A percentile compares a stretch with the other conserved stretches of the same genome.
Conservation (phyloP, 1,140 invertebrate genomes). For the Temnothorax curvispinosus region DNA sequence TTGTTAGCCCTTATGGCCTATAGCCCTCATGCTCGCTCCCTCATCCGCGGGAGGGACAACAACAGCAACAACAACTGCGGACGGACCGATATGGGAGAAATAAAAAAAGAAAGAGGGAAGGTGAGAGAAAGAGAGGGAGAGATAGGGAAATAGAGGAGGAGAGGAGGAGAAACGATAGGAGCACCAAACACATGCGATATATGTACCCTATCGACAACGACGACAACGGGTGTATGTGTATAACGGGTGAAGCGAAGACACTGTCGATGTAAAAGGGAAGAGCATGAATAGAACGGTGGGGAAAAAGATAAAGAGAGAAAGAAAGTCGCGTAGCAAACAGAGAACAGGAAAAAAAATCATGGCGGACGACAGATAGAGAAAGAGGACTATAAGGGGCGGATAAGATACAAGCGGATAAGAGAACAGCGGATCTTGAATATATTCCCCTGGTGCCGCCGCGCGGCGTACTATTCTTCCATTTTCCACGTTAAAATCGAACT, state of each 20-base stretch:
- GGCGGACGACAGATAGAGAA: conserved; percentile 42
- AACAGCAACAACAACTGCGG: conserved; percentile 66
- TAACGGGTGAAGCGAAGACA: conserved; percentile 77
- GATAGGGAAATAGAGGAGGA: background rate
- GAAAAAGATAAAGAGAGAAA: conserved; percentile 7
- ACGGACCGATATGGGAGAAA: conserved; percentile 51
- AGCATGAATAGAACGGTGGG: conserved; percentile 56
- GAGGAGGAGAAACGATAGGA: conserved; percentile 52
- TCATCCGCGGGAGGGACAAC: conserved; percentile 67
- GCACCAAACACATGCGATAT: conserved; percentile 78
- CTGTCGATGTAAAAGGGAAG: conserved; percentile 69
- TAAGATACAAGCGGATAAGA: conserved; percentile 46
- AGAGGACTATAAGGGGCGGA: background rate
- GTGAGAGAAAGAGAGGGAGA: conserved; percentile 10
- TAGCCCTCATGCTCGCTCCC: conserved; percentile 80
- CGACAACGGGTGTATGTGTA: conserved; percentile 76
- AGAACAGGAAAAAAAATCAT: conserved; percentile 67
- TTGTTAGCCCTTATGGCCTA: conserved; percentile 85
- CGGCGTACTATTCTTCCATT: background rate
- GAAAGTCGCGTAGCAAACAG: conserved; percentile 54
- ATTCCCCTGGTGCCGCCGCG: background rate
- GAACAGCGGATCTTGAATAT: conserved; percentile 22
- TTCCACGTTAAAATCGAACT: conserved; percentile 42
- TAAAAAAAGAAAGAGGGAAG: conserved; percentile 47
- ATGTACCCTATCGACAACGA: conserved; percentile 81